phyloP scores from a whole-genome alignment of 2,797 vertebrate genomes.

The Leptatherina wallacei region DNA sequence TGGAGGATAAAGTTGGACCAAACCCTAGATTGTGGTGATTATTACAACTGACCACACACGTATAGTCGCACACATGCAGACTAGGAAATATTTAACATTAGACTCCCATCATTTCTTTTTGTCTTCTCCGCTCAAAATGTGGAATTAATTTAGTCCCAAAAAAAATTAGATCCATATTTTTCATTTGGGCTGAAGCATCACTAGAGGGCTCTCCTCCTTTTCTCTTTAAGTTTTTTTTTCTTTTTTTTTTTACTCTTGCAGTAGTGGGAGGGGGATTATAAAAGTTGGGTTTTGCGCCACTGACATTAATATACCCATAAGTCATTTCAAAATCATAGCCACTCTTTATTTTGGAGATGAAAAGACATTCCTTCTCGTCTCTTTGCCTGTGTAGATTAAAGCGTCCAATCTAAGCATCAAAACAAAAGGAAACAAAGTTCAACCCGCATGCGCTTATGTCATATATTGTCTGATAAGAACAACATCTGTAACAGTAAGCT shows the following conservation, averaged over 20 bases:
- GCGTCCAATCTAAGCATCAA: conserved; percentile 28
- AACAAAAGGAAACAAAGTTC: conserved; percentile 41
- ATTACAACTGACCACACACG: conserved; percentile 76
- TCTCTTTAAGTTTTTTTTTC: conserved; percentile 35
- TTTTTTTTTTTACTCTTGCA: conserved; percentile 39
- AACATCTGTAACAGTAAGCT: conserved; percentile 28
- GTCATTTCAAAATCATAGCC: conserved; percentile 54
- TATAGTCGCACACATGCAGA: conserved; percentile 68
- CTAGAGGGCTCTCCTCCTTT: conserved; percentile 55
- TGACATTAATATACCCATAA: conserved; percentile 65
- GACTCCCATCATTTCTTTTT: conserved; percentile 54
- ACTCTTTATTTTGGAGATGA: conserved; percentile 58
- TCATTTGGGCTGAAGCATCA: conserved; percentile 65
- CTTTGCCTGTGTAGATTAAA: conserved; percentile 50
- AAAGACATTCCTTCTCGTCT: conserved; percentile 42
- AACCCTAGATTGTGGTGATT: conserved; percentile 69
- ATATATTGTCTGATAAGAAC: conserved; percentile 59
- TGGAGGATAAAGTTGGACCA: conserved; percentile 51
- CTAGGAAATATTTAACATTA: conserved; percentile 69
- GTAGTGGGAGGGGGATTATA: conserved; percentile 54
- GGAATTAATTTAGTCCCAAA: conserved; percentile 69
- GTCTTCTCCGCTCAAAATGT: conserved; percentile 68
- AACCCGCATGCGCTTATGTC: conserved; percentile 38
- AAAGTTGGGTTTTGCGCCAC: conserved; percentile 50
- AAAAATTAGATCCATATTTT: conserved; percentile 73